These are phyloP conservation scores for Psix sp. DNA, from an alignment of 1,140 invertebrate genomes.

Conservation along the genomic window DNA sequence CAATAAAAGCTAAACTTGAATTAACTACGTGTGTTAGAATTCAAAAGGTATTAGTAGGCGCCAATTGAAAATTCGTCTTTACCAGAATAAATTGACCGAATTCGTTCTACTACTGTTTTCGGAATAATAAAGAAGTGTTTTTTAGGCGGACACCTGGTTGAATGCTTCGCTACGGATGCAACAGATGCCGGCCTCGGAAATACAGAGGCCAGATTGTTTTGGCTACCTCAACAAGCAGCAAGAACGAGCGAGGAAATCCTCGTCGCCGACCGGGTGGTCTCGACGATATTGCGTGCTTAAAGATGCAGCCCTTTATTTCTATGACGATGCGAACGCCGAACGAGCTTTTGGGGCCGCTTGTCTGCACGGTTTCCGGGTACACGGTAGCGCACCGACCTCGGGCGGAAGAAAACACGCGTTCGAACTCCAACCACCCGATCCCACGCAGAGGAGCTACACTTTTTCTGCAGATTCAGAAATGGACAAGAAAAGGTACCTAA, in stretches of 20 bases:
- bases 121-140: conserved; percentile 51
- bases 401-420: conserved; percentile 92
- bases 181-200: conserved; percentile 83
- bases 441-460: conserved; percentile 91
- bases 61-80: conserved; percentile 11
- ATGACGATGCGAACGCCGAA: conserved; percentile 90
- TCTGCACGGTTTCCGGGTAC: conserved; percentile 95
- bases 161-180: conserved; percentile 84
- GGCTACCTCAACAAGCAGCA: conserved; percentile 90
- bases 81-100: background rate
- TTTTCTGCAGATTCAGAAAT: conserved; percentile 96
- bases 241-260: conserved; percentile 85
- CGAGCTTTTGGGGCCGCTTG: conserved; percentile 93
- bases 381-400: conserved; percentile 83
- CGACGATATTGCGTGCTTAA: conserved; percentile 95
- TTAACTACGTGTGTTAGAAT: conserved; percentile 1
- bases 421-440: conserved; percentile 91
- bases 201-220: conserved; percentile 91
- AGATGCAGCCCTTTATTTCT: conserved; percentile 96
- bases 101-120: conserved; percentile 33
- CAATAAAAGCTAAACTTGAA: background rate
- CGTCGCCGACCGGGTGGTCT: conserved; percentile 83
- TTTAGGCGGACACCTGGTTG: conserved; percentile 86
- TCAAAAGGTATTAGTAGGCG: background rate
- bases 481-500: conserved; percentile 93